Base-by-base conservation (phyloP, 2,113 vertebrate genomes). In the Atlantisia rogersi region DNA sequence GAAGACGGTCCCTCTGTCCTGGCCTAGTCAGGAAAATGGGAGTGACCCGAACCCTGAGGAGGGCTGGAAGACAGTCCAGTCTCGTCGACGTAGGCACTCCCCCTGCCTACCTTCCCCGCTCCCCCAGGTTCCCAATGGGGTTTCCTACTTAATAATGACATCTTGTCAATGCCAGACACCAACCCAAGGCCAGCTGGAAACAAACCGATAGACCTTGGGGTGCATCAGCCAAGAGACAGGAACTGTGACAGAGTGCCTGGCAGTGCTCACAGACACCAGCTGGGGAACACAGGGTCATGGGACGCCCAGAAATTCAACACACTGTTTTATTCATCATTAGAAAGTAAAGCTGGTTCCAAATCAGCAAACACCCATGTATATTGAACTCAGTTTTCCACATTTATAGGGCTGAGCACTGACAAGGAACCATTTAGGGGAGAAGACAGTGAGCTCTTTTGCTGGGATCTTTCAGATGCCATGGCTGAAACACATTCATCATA, bases 371-470 rank as follows among this genome's bases (percentile, higher is more conserved):
- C 7, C 9, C 8, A 1, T 7, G 15, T 31, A 25, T n/a, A 64
- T 7, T 48, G n/a, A 88, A 91, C n/a, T 86, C 17, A 67, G 22
- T 42, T 86, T 95, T 86, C 52, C 40, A 75, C 15, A 56, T 74
- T 81, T 48, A 76, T 42, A 68, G 82, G 86, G 22, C 29, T 69
- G 37, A 76, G 11, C 75, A 81, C 29, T 73, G 50, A 81, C 85
- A 76, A 85, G 7, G 9, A 18, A 29, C 67, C 15, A 48, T 79
- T 79, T 74, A 53, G 6, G 6, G 31, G 42, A 76, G 39, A 80
- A 92, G 63, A 67, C 67, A 69, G 83, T 64, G 65, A 88, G 28
- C 20, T 81, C 14, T 88, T 95, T 87, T 56, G 8, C 82, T 75
- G 24, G 39, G n/a, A 76, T 25, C 28, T 15, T 88, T 88, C 63